A percentile compares a stretch with the other conserved stretches of the same genome.
phyloP scores from a whole-genome alignment of 2,888 invertebrate genomes.

The Drosophila anomalata region DNA sequence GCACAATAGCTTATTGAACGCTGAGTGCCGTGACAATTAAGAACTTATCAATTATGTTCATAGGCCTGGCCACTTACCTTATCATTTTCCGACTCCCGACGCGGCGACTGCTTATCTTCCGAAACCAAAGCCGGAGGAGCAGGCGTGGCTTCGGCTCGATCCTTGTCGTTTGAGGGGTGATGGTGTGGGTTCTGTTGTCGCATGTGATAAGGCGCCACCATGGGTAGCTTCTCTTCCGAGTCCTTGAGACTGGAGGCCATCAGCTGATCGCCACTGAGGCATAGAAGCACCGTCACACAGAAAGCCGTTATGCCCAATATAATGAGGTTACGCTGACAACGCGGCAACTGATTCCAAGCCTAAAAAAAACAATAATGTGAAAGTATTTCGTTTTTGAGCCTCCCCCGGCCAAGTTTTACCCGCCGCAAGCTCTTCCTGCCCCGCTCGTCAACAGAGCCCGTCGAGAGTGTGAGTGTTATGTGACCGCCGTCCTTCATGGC shows the following conservation, averaged over 20 bases:
- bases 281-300: slow-evolving; percentile 86
- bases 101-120: slow-evolving; percentile 45
- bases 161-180: slow-evolving; percentile 48
- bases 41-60: slow-evolving; percentile 13
- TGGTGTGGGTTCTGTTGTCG: slow-evolving; percentile 63
- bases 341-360: slow-evolving; percentile 94
- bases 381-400: neutral
- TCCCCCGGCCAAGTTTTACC: slow-evolving; percentile 62
- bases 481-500: slow-evolving; percentile 79
- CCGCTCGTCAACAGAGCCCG: slow-evolving; percentile 58
- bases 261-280: slow-evolving; percentile 84
- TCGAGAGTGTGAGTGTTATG: slow-evolving; percentile 78
- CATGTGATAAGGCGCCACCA: slow-evolving; percentile 57
- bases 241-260: slow-evolving; percentile 60
- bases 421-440: slow-evolving; percentile 81
- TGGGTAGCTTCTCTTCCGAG: slow-evolving; percentile 36
- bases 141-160: slow-evolving; percentile 32
- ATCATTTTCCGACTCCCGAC: slow-evolving; percentile 15
- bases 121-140: slow-evolving; percentile 9
- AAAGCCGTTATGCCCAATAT: slow-evolving; percentile 87
- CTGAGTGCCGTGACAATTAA: slow-evolving; percentile 8
- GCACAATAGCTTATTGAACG: neutral
- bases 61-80: slow-evolving; percentile 30
- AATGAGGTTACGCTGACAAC: slow-evolving; percentile 91
- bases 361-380: slow-evolving; percentile 74